phyloP scores from a whole-genome alignment of 2,113 vertebrate genomes.

The Bufo bufo region DNA sequence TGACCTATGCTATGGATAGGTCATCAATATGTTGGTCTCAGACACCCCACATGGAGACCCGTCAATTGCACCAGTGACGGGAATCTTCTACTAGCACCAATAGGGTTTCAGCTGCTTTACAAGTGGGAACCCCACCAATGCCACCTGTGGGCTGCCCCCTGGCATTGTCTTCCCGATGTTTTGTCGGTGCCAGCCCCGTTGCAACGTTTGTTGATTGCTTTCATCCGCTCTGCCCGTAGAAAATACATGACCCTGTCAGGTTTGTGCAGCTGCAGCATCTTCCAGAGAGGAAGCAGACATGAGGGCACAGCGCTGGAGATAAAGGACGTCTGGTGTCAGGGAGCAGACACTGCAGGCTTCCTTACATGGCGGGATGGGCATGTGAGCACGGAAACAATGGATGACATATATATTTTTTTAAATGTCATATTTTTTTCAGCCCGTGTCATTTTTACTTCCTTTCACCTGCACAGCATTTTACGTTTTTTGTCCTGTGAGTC shows the following conservation, averaged over 20 bases:
- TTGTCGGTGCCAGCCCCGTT: not conserved
- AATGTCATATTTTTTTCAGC: too few species aligned
- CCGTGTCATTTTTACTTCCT: not conserved
- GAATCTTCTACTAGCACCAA: too few species aligned
- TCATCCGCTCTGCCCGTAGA: not conserved
- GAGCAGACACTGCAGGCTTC: conserved; percentile 32
- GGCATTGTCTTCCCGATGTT: not conserved
- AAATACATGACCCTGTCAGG: not conserved
- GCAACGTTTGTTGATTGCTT: not conserved
- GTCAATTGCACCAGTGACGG: too few species aligned
- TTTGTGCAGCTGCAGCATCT: not conserved
- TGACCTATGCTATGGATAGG: too few species aligned
- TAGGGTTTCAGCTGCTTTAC: too few species aligned
- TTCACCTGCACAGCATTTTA: not conserved
- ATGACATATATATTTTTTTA: conserved; percentile 18
- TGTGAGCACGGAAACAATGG: conserved; percentile 25
- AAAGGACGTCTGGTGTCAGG: conserved; percentile 39
- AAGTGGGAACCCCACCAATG: too few species aligned
- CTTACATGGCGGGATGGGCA: conserved; percentile 29
- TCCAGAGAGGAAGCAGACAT: conserved; percentile 32
- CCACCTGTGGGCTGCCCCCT: not conserved
- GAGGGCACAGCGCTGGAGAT: not conserved
- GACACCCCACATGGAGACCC: too few species aligned
- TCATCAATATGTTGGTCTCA: too few species aligned
- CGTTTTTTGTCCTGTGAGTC: too few species aligned